A percentile compares a stretch with the other conserved stretches of the same genome.
These are phyloP conservation scores for Isichthys henryi DNA, from an alignment of 2,113 vertebrate genomes.

Conservation along the genomic window DNA sequence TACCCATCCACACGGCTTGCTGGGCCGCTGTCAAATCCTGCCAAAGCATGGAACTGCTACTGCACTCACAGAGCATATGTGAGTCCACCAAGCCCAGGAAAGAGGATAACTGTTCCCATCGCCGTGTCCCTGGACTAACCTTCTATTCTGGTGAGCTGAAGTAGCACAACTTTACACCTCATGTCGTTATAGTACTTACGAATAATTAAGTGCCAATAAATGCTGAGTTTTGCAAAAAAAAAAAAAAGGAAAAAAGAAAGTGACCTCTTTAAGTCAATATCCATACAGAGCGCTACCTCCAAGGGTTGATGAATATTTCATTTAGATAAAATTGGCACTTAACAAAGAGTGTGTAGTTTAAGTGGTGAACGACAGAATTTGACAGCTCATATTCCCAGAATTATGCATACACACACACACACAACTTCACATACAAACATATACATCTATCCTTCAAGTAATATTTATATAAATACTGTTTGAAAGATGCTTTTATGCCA, in stretches of 20 bases:
- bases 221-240: background rate
- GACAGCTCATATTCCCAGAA: background rate
- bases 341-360: background rate
- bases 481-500: background rate
- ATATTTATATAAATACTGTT: background rate
- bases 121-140: background rate
- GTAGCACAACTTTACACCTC: background rate
- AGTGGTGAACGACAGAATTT: background rate
- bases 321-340: background rate
- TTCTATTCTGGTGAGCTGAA: background rate
- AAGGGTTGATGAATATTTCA: constrained; percentile 21
- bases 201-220: background rate
- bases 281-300: constrained; percentile 28
- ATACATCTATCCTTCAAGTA: background rate
- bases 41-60: background rate
- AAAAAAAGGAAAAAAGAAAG: background rate
- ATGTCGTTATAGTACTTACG: background rate
- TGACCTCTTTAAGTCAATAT: constrained; percentile 26
- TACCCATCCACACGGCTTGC: background rate
- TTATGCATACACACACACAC: background rate
- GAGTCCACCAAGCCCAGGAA: background rate
- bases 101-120: background rate
- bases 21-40: background rate
- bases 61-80: background rate
- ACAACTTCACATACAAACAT: background rate